phyloP scores from a whole-genome alignment of 2,888 invertebrate species.

The Apamea crenata region DNA sequence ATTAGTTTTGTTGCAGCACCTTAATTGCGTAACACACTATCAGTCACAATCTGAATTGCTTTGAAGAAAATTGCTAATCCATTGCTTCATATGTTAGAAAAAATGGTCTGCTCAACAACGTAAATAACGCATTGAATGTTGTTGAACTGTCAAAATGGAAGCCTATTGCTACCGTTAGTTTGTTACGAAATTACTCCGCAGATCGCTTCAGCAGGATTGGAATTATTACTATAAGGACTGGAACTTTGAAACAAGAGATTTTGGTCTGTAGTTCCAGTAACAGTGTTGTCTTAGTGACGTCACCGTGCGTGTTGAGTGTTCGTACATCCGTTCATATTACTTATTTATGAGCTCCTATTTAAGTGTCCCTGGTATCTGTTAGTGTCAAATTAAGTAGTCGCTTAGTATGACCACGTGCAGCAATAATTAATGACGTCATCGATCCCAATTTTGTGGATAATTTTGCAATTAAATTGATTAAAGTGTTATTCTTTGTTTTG shows the following conservation, averaged over 20 bases:
- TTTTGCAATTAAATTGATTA: conserved; percentile 18
- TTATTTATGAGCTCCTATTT: not conserved
- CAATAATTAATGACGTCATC: not conserved
- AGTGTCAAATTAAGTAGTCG: not conserved
- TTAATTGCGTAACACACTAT: not conserved
- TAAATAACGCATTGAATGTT: not conserved
- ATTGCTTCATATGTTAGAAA: not conserved
- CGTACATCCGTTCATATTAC: not conserved
- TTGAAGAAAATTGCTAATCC: not conserved
- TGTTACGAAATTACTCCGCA: no score
- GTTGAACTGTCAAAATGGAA: not conserved
- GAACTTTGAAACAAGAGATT: no score
- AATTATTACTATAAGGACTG: no score
- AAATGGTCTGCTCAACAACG: not conserved
- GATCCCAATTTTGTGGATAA: not conserved
- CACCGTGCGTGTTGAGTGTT: no score
- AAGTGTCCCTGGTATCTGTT: not conserved
- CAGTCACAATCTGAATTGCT: not conserved
- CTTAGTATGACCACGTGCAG: conserved; percentile 7
- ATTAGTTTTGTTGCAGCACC: not conserved
- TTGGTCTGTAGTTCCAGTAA: not conserved
- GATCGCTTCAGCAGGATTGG: no score
- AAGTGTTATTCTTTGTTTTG: not conserved
- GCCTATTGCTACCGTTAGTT: not conserved
- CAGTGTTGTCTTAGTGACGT: no score